Base-by-base conservation (phyloP, 2,888 invertebrate species). In the Microctonus brassicae region DNA sequence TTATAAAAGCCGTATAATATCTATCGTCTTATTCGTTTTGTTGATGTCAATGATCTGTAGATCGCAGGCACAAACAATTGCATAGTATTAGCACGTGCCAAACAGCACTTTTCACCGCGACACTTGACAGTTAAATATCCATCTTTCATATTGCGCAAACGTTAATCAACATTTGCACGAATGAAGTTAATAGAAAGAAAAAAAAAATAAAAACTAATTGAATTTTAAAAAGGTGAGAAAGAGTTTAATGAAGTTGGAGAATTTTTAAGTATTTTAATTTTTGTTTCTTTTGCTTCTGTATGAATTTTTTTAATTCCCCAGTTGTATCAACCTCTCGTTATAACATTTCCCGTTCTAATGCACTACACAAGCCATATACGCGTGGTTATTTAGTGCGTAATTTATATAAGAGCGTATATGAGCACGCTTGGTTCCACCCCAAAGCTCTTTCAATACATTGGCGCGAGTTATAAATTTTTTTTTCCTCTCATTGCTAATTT, bases 361-460 rank as follows among this genome's bases (percentile, higher is more conserved):
- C 73, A 71, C 47, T 68, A n/a, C 61, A 26, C 33, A 55, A 33
- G 47, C 7, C 70, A 47, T 22, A 68, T 64, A 64, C 75, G 78
- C 78, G 78, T 79, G 78, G 79, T 81, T 84, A 84, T 86, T 85
- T 86, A 85, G 82, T 83, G 83, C 83, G 83, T 81, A 84, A 86
- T 86, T 86, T 86, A 86, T 86, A 86, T 86, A 86, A 86, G 81
- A 76, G 77, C 73, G 80, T 78, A 80, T 79, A 80, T 79, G 80
- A 79, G 80, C 83, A 87, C 87, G 87, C 84, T 87, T 85, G 83
- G 87, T 86, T 87, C 86, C 87, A 87, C 83, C 85, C 84, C 82
- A 84, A 86, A 86, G 87, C 85, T 79, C 82, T 82, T 47, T 84
- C 84, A 83, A 84, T 84, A 74, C 85, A 84, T 81, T 82, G 84